Base-by-base conservation (phyloP, 2,113 vertebrate species). In the Pedetes capensis region DNA sequence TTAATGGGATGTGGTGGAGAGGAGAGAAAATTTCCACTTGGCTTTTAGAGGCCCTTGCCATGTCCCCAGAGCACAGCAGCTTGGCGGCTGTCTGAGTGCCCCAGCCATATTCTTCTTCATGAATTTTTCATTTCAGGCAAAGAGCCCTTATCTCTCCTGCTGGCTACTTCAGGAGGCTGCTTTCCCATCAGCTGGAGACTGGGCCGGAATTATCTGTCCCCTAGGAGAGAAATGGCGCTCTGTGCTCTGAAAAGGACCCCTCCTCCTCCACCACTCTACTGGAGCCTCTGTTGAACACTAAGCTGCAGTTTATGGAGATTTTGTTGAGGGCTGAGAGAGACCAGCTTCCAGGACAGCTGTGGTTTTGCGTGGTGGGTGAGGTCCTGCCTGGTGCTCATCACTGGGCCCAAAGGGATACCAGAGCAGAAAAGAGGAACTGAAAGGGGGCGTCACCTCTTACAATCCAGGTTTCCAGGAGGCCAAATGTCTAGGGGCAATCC, bases 51-150 rank as follows among this genome's bases (percentile, higher is more conserved):
- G 74, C 74, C 61, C 91, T 95, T 44, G 25, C 57, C 74, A 2
- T 4, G 20, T 94, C 85, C 93, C 68, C 69, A 12, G 68, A 94
- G 93, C 66, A 53, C 92, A 90, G 90, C 22, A 9, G 17, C 82
- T 71, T 93, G 96, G 96, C 87, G 1, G 78, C 80, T 44, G 0
- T 79, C 87, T 22, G 8, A 76, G 53, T 27, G 63, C 55, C 74
- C 2, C 4, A 53, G 91, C 91, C 83, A 29, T 29, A 79, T 71
- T 39, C 92, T 72, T 5, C 72, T 68, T 95, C 92, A 96, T 97
- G 94, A 97, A 96, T 96, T 93, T 96, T 97, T 97, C 82, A 96
- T 96, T 86, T 44, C 93, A 78, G 83, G 83, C 94, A 89, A 86
- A 95, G 75, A 91, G 89, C 91, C 44, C 63, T 95, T 95, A 96